These are phyloP conservation scores for Daboia siamensis DNA, from an alignment of 2,113 vertebrate species.

Conservation along the genomic window DNA sequence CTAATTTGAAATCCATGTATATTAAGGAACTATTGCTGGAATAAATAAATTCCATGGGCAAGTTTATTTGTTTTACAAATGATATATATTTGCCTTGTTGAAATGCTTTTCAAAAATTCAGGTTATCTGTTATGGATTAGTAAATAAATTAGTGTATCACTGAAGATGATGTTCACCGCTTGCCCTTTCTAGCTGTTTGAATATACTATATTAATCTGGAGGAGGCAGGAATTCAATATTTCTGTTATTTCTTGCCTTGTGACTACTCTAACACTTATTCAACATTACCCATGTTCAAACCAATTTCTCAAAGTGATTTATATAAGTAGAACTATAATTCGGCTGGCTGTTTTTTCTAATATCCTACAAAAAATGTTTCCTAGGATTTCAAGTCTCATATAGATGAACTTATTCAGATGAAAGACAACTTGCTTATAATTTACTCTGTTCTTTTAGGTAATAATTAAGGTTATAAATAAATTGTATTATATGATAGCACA, in stretches of 20 bases:
- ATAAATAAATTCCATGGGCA: background rate
- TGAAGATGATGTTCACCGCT: conserved; percentile 15
- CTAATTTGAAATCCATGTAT: conserved; percentile 15
- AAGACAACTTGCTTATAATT: background rate
- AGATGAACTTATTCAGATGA: background rate
- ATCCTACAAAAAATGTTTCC: background rate
- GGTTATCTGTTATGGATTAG: conserved; percentile 9
- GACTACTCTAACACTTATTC: background rate
- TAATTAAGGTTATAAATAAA: background rate
- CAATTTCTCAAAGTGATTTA: conserved; percentile 14
- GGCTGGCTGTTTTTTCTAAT: background rate
- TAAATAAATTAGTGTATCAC: conserved; percentile 11
- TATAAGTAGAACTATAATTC: background rate
- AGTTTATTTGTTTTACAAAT: conserved; percentile 11
- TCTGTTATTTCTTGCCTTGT: background rate
- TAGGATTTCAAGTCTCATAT: background rate
- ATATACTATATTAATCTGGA: conserved; percentile 12
- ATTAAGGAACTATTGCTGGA: background rate
- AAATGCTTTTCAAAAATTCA: conserved; percentile 15
- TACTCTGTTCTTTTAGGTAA: background rate
- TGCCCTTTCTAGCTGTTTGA: conserved; percentile 23
- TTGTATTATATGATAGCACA: background rate
- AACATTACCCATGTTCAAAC: background rate
- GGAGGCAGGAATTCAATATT: conserved; percentile 20
- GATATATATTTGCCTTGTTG: background rate